Evolutionary conservation across 2,113 vertebrate genomes (phyloP), one percentile per base, ranked within the genome.

Genomic region (Sinocyclocheilus anophthalmus): DNA sequence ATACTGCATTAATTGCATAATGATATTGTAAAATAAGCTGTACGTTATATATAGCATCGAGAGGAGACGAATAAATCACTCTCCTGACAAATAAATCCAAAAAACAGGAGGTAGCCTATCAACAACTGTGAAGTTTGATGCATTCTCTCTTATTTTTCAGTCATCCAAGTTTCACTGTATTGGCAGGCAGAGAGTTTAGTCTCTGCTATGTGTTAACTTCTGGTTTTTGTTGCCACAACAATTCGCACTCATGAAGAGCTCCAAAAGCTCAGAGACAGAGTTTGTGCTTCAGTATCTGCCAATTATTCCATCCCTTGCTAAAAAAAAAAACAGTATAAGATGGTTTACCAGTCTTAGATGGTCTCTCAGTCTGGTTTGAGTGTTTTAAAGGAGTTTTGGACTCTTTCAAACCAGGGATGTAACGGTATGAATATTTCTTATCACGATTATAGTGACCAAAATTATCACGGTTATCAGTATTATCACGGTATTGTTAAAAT

Each of bases 131-230:
- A 9, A n/a, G 18, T 55, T 59, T 42, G 30, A 59, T 78, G 26
- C 48, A 1, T 57, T 57, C 9, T 33, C 48, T 78, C 18, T 78
- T 33, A 57, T 37, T 78, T 61, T 39, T 80, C 33, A 42, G 3
- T 4, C 77, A 24, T 80, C 6, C 20, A 63, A 24, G 55, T 63
- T 37, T 63, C 20, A 61, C 53, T 61, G 33, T 14, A 80, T 37
- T 61, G 77, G 53, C 76, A 37, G 16, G 13, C 5, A 8, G 26
- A 30, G 30, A 80, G 55, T 61, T 79, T 75, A 48, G n/a, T 8
- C 73, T 50, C n/a, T 76, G 73, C 73, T 48, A 2, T 1, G 42
- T 50, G 42, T 76, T 50, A 76, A 48, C 72, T 76, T 76, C 73
- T 50, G 73, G 22, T 24, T 75, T 55, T 48, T 76, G 18, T 50